phyloP scores from a whole-genome alignment of 2,888 invertebrate genomes.

The Caenorhabditis afra region DNA sequence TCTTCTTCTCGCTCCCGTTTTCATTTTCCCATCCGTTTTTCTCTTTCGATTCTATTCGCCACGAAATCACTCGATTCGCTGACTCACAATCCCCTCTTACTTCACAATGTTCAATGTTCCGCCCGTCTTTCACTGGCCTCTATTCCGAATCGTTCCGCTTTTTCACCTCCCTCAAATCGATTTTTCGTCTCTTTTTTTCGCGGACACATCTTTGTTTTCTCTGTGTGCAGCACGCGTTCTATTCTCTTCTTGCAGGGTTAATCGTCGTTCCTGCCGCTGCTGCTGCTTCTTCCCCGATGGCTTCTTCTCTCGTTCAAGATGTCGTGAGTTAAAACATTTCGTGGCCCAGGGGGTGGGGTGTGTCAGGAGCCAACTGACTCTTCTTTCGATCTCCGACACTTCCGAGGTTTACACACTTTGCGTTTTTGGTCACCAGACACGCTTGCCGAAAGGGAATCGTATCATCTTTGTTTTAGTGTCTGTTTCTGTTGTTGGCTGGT shows the following conservation, averaged over 20 bases:
- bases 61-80: neutral
- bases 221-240: too few relatives aligned
- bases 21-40: conserved; percentile 1
- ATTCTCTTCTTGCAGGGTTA: conserved; percentile 19
- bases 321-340: conserved; percentile 25
- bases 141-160: neutral
- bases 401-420: neutral
- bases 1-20: conserved; percentile 1
- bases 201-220: too few relatives aligned
- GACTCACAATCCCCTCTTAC: neutral
- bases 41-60: neutral
- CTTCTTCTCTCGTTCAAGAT: conserved; percentile 45
- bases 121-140: neutral
- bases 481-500: neutral
- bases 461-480: neutral
- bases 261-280: conserved; percentile 7
- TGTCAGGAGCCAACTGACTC: neutral
- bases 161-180: neutral
- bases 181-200: conserved; percentile 9
- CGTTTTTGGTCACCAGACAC: conserved; percentile 8
- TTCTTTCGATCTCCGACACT: neutral
- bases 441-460: neutral
- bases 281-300: conserved; percentile 14
- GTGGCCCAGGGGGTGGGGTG: neutral
- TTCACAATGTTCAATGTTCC: neutral